phyloP scores from a whole-genome alignment of 1,140 invertebrate genomes.

The Listronotus oregonensis region DNA sequence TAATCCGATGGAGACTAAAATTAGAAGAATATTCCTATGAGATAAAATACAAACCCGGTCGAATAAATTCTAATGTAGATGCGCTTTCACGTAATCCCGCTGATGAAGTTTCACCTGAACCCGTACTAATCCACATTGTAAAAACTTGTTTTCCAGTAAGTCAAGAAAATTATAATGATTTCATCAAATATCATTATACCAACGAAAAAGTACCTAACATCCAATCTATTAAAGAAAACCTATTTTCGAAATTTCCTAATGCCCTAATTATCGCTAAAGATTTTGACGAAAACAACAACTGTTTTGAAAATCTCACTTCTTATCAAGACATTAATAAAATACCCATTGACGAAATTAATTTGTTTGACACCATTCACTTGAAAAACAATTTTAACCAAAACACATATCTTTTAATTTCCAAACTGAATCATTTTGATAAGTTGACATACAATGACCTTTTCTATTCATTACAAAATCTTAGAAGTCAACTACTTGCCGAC shows the following conservation, averaged over 20 bases:
- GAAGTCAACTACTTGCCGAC: not conserved
- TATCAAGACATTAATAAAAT: slow-evolving; percentile 33
- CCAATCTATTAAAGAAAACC: slow-evolving; percentile 40
- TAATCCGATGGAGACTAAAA: slow-evolving; percentile 58
- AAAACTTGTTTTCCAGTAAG: slow-evolving; percentile 4
- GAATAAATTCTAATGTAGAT: slow-evolving; percentile 54
- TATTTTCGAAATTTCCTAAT: slow-evolving; percentile 38
- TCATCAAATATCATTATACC: slow-evolving; percentile 47
- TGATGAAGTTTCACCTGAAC: no score
- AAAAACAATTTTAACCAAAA: slow-evolving; percentile 36
- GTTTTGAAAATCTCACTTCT: slow-evolving; percentile 34
- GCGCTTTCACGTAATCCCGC: slow-evolving; percentile 39
- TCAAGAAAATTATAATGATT: slow-evolving; percentile 40
- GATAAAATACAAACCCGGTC: slow-evolving; percentile 56
- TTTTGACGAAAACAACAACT: slow-evolving; percentile 44
- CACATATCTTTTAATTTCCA: slow-evolving; percentile 39
- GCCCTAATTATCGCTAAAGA: slow-evolving; percentile 47
- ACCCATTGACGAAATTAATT: slow-evolving; percentile 16
- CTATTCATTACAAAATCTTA: slow-evolving; percentile 39
- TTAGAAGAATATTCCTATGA: slow-evolving; percentile 57
- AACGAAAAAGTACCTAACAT: slow-evolving; percentile 38
- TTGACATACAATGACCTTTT: slow-evolving; percentile 47
- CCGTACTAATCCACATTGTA: no score
- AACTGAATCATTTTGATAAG: slow-evolving; percentile 45
- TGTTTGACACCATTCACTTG: slow-evolving; percentile 32